Percentiles rank a stretch among this genome's conserved stretches.
phyloP scores from a whole-genome alignment of 2,888 invertebrate genomes.

The Phoenoteleia sp. region DNA sequence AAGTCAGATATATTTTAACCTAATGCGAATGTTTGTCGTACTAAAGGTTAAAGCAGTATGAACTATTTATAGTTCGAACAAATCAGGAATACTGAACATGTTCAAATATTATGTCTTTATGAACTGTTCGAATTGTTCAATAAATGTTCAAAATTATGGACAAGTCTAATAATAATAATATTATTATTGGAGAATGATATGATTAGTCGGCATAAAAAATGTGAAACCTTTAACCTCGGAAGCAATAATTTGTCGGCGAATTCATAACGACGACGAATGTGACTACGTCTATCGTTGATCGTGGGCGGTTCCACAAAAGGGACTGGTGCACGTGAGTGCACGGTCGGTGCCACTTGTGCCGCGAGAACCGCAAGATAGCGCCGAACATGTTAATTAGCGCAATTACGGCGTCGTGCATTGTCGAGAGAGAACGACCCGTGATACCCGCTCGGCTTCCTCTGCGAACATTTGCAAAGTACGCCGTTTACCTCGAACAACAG shows the following conservation, averaged over 20 bases:
- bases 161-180: too few relatives aligned
- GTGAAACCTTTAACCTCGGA: too few relatives aligned
- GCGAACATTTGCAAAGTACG: constrained; percentile 70
- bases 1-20: too few relatives aligned
- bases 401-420: constrained; percentile 71
- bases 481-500: constrained; percentile 72
- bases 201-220: too few relatives aligned
- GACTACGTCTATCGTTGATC: constrained; percentile 27
- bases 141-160: too few relatives aligned
- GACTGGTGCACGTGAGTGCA: constrained; percentile 50
- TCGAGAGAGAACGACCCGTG: constrained; percentile 66
- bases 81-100: too few relatives aligned
- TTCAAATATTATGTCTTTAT: too few relatives aligned
- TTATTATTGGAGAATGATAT: too few relatives aligned
- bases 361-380: constrained; percentile 69
- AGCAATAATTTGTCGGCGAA: constrained; percentile 43
- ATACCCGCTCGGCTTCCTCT: constrained; percentile 72
- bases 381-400: constrained; percentile 75
- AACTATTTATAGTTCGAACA: too few relatives aligned
- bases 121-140: too few relatives aligned
- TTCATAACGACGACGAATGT: constrained; percentile 13
- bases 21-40: too few relatives aligned
- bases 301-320: constrained; percentile 59
- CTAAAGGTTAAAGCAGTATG: too few relatives aligned
- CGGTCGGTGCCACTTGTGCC: constrained; percentile 62